Base-by-base conservation (phyloP, 2,888 invertebrate genomes). In the Drymonia ruficornis region DNA sequence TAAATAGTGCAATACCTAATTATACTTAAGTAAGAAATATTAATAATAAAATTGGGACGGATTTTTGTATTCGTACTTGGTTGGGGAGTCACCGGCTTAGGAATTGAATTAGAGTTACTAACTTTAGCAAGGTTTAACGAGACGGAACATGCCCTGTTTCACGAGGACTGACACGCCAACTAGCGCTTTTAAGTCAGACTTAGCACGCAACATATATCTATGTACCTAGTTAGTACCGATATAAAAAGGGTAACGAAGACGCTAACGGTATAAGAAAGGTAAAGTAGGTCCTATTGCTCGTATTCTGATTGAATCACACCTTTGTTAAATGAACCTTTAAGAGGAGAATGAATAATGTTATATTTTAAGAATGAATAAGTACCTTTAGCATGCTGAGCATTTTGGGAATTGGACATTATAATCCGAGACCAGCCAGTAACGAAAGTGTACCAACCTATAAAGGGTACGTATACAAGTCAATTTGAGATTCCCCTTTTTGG, bases 61-160 rank as follows among this genome's bases (percentile, higher is more conserved):
- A 29, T 51, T 52, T 8, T 52, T 63, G 53, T 63, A 59, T 57
- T 61, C 59, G 59, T 54, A 59, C 52, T 23, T 61, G 63, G 52
- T 61, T 53, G 55, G 49, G 23, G 31, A 44, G 44, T 40, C 62
- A 36, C 13, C 5, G 36, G 4, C 29, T 45, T 29, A 28, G 45
- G 23, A 12, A 45, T 36, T 36, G 36, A 13, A n/a, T 36, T 36
- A n/a, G 13, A 36, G 13, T 36, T 36, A 36, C n/a, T n/a, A 36
- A 23, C 23, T n/a, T 36, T 1, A 31, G 18, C 19, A 28, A 19
- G 43, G 55, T 15, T 48, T 49, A 4, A 34, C 36, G 23, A 44
- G 34, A 55, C 46, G 50, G 36, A 31, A 29, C 51, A 49, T 48
- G 56, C 34, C 53, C 52, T 49, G 9, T 45, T 54, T 52, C 42